Base-by-base conservation (phyloP, 2,888 invertebrate genomes). In the Torymus tubicola region DNA sequence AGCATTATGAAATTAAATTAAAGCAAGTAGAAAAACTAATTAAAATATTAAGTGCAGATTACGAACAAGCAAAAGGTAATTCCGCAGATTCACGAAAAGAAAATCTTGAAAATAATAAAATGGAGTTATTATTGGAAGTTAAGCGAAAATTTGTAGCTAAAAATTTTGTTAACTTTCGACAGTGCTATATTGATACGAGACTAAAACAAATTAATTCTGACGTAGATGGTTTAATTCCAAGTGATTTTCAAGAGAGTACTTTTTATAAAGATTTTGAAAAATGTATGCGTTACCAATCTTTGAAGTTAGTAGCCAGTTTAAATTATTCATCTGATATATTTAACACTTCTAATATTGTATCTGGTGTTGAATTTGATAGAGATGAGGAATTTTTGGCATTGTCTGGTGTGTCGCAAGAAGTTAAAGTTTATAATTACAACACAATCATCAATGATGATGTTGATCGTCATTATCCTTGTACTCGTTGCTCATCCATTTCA, bases 301-400 rank as follows among this genome's bases (percentile, higher is more conserved):
- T 98, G 83, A 93, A 96, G 13, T 95, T 96, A 18, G 92, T 98
- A 10, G 97, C 98, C 4, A 97, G 97, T 5, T 92, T 98, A 4
- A 96, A 96, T 85, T 98, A 98, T 91, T 96, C 97, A 83, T 95
- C 95, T 87, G 98, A 98, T 90, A 94, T 97, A 73, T 96, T 96
- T 89, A 96, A 96, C 89, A 96, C 95, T 88, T 96, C 96, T 3
- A 96, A 96, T 5, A 96, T 96, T 84, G 96, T 96, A 5, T 96
- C 96, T 31, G 97, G 97, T 86, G 98, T 98, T 85, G 98, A 98
- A 91, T 98, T 98, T 92, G 98, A 98, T 90, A 96, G 97, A 91
- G 98, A 98, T 91, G 96, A 96, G 89, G 98, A 98, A 92, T 96
- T 95, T 91, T 98, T 98, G 91, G 98, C 98, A 0, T 97, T 98